These are phyloP conservation scores for Rhea pennata DNA, from an alignment of 2,113 vertebrate genomes.

Conservation along the genomic window DNA sequence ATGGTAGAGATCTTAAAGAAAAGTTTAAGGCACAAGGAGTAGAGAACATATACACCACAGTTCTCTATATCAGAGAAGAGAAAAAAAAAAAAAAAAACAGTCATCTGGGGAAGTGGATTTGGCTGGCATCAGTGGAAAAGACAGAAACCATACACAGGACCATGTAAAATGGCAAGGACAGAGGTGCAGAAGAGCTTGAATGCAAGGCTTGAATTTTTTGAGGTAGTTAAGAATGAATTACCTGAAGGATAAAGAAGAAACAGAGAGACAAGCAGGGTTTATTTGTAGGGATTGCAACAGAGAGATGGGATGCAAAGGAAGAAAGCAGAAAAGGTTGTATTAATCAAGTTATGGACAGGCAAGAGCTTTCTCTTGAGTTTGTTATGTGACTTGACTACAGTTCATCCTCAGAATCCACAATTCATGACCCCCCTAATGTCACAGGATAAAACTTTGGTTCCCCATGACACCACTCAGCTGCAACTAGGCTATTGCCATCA, in stretches of 20 bases:
- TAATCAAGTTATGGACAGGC: neutral
- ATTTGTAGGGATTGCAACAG: neutral
- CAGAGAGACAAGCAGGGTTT: neutral
- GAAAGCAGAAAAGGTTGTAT: neutral
- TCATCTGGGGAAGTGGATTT: neutral
- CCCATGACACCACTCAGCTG: neutral
- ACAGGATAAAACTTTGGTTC: neutral
- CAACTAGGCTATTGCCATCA: neutral
- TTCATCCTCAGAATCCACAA: neutral
- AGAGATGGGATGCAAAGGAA: neutral
- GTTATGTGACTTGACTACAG: neutral
- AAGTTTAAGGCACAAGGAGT: neutral
- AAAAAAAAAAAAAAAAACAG: neutral
- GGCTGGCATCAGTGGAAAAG: neutral
- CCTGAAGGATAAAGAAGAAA: neutral
- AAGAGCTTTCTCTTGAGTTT: neutral
- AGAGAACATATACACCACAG: neutral
- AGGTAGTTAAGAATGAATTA: neutral
- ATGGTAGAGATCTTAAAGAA: neutral
- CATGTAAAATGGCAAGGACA: neutral
- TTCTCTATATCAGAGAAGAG: neutral
- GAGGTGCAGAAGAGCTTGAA: neutral
- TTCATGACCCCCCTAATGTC: neutral
- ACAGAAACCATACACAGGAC: neutral
- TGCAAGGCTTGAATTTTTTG: neutral